phyloP scores from a whole-genome alignment of 2,888 invertebrate species.

The Pheosia gnoma region DNA sequence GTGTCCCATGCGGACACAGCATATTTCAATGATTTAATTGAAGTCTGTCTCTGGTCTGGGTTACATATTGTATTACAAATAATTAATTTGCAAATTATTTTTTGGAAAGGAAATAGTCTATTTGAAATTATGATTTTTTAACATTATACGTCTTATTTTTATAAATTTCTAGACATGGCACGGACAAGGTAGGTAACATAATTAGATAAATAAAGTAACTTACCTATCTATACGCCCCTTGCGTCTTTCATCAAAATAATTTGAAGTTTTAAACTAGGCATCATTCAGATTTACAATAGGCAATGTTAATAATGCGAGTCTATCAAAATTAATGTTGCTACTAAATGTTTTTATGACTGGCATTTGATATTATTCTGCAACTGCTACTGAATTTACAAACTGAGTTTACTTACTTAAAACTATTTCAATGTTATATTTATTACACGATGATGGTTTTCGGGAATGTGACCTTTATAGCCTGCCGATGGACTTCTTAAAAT shows the following conservation, averaged over 20 bases:
- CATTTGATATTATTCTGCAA: slow-evolving; percentile 2
- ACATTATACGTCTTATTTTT: no score
- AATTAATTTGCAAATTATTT: no score
- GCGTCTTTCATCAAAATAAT: background rate
- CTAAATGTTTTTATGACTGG: slow-evolving; percentile 5
- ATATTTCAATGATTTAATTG: no score
- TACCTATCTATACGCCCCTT: background rate
- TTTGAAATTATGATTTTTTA: no score
- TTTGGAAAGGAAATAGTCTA: no score
- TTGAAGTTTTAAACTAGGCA: slow-evolving; percentile 5
- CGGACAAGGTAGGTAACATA: no score
- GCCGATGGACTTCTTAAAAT: background rate
- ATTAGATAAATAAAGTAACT: no score
- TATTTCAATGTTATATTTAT: background rate
- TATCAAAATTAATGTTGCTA: slow-evolving; percentile 4
- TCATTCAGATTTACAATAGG: slow-evolving; percentile 9
- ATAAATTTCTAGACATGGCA: no score
- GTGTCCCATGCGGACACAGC: background rate
- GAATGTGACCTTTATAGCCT: no score
- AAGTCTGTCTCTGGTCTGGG: no score
- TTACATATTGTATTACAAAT: no score
- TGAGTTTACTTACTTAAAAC: background rate
- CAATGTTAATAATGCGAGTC: slow-evolving; percentile 4
- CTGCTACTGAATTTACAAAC: background rate
- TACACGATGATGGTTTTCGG: background rate